phyloP scores from a whole-genome alignment of 2,113 vertebrate genomes.

The Mastomys natalensis region DNA sequence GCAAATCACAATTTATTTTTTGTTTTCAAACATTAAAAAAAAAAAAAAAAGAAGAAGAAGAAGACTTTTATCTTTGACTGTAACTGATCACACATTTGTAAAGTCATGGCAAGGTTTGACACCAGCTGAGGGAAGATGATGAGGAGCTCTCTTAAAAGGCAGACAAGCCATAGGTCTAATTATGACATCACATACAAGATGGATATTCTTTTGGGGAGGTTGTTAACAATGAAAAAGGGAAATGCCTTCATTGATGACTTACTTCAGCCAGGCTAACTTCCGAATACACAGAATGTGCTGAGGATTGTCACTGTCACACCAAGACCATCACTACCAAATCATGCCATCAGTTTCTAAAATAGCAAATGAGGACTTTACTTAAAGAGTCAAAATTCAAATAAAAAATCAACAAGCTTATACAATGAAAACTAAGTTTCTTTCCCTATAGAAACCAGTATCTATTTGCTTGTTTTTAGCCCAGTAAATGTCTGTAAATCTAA shows the following conservation, averaged over 20 bases:
- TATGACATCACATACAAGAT: neutral
- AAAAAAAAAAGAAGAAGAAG: no score
- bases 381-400: neutral
- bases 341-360: constrained; percentile 49
- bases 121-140: neutral
- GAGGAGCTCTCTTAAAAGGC: neutral
- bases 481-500: constrained; percentile 23
- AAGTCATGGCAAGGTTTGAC: neutral
- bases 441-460: constrained; percentile 4
- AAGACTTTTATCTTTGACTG: constrained; percentile 41
- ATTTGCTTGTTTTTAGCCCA: constrained; percentile 32
- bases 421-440: constrained; percentile 47
- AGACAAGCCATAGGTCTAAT: constrained; percentile 26
- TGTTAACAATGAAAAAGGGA: constrained; percentile 40
- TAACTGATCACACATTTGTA: neutral
- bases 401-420: constrained; percentile 28
- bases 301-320: neutral
- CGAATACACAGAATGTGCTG: constrained; percentile 40
- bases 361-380: constrained; percentile 33
- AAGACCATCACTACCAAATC: constrained; percentile 1
- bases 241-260: neutral
- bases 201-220: neutral
- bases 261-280: constrained; percentile 34
- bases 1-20: neutral
- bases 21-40: constrained; percentile 41